phyloP scores from a whole-genome alignment of 2,113 vertebrate species.

The Dicentrarchus labrax region DNA sequence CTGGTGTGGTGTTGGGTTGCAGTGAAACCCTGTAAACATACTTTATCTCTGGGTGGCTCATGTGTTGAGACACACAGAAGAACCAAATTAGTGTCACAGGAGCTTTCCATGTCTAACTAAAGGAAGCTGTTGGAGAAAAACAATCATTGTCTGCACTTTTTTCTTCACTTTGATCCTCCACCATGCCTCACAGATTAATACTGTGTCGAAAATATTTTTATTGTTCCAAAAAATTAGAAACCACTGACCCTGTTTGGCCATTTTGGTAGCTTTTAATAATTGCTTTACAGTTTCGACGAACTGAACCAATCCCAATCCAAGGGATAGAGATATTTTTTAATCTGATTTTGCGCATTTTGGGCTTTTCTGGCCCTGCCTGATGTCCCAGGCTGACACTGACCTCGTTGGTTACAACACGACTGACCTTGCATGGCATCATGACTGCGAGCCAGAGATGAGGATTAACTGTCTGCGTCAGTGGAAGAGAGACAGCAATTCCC shows the following conservation, averaged over 20 bases:
- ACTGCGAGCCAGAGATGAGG: slow-evolving; percentile 62
- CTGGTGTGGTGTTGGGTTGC: slow-evolving; percentile 31
- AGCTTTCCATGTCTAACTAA: slow-evolving; percentile 45
- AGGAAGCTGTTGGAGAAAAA: slow-evolving; percentile 1
- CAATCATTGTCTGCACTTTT: not conserved
- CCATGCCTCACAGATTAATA: slow-evolving; percentile 2
- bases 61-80: slow-evolving; percentile 16
- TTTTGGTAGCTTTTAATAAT: not conserved
- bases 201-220: not conserved
- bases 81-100: slow-evolving; percentile 43
- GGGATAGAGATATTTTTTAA: slow-evolving; percentile 20
- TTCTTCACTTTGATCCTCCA: not conserved
- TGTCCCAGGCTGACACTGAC: slow-evolving; percentile 8
- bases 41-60: slow-evolving; percentile 10
- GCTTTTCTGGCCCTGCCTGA: slow-evolving; percentile 20
- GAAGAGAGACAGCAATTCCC: slow-evolving; percentile 43
- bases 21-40: slow-evolving; percentile 43
- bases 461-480: slow-evolving; percentile 69
- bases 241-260: not conserved
- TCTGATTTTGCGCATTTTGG: slow-evolving; percentile 48
- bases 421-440: slow-evolving; percentile 65
- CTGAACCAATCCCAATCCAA: slow-evolving; percentile 8
- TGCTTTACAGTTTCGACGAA: slow-evolving; percentile 20
- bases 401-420: slow-evolving; percentile 37
- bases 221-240: slow-evolving; percentile 10